These are phyloP conservation scores for Otolemur garnettii DNA, from an alignment of 2,113 vertebrate genomes.

Conservation along the genomic window DNA sequence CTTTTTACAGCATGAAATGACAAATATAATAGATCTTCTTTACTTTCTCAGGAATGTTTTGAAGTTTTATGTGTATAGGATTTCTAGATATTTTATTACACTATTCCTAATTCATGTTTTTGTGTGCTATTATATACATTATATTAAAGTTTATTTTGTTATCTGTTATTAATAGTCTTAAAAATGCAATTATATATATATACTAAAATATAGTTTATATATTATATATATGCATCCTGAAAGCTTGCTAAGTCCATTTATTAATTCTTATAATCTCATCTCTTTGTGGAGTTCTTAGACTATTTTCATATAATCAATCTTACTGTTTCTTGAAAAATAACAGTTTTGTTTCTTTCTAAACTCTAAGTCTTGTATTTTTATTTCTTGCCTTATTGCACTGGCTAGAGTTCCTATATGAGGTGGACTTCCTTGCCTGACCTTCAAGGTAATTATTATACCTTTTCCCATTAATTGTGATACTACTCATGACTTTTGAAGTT, in stretches of 20 bases:
- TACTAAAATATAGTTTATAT: too few species aligned
- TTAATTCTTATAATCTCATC: neutral
- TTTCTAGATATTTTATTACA: neutral
- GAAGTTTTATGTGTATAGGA: neutral
- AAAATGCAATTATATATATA: neutral
- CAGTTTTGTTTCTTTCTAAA: neutral
- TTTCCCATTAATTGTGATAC: neutral
- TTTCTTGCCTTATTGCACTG: neutral
- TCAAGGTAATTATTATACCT: neutral
- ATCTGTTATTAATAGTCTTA: neutral
- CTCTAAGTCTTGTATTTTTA: neutral
- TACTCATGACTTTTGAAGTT: conserved; percentile 2
- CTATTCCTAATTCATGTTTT: neutral
- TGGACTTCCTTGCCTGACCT: neutral
- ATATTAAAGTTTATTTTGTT: neutral
- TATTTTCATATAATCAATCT: neutral
- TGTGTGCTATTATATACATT: neutral
- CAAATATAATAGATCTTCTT: neutral
- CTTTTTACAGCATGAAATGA: neutral
- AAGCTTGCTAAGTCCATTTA: neutral
- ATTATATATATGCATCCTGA: neutral
- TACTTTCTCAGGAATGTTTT: neutral
- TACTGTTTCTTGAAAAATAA: neutral
- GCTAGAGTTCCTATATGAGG: neutral
- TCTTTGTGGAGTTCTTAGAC: neutral